phyloP scores from a whole-genome alignment of 2,113 vertebrate species.

The Cygnus atratus region DNA sequence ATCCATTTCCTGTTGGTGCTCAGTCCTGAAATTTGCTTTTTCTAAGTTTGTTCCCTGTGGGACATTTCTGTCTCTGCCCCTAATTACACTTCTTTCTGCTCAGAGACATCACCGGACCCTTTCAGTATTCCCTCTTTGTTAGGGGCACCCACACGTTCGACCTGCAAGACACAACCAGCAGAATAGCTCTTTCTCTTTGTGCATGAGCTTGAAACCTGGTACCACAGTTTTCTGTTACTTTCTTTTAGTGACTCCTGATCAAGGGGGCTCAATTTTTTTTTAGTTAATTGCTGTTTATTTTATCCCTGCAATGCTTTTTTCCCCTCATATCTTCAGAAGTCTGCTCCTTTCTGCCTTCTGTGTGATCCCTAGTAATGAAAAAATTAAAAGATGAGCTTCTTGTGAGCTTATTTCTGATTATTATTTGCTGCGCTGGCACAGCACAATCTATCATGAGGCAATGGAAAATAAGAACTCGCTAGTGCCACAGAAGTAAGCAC shows the following conservation, averaged over 20 bases:
- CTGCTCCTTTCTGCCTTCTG: slow-evolving; percentile 36
- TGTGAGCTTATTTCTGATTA: slow-evolving; percentile 37
- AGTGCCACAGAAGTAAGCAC: neutral
- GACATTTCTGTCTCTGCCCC: neutral
- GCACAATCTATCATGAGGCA: neutral
- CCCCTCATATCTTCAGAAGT: slow-evolving; percentile 2
- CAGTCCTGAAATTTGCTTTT: neutral
- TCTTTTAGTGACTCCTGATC: slow-evolving; percentile 2
- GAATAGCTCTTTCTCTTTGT: neutral
- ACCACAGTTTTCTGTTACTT: neutral
- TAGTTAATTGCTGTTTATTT: slow-evolving; percentile 53
- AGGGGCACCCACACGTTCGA: neutral
- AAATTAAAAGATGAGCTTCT: slow-evolving; percentile 43
- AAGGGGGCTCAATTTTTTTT: slow-evolving; percentile 22
- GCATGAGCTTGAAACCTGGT: neutral
- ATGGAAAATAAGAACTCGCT: neutral
- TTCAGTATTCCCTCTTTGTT: neutral
- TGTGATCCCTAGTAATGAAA: slow-evolving; percentile 50
- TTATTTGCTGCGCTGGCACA: slow-evolving; percentile 9
- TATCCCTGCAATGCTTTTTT: slow-evolving; percentile 11
- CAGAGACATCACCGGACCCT: neutral
- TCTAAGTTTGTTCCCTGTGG: neutral
- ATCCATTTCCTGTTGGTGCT: neutral
- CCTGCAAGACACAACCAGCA: neutral
- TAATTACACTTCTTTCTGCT: neutral